Evolutionary conservation across 2,113 vertebrate species (phyloP).

Genomic region (Heptranchias perlo): DNA sequence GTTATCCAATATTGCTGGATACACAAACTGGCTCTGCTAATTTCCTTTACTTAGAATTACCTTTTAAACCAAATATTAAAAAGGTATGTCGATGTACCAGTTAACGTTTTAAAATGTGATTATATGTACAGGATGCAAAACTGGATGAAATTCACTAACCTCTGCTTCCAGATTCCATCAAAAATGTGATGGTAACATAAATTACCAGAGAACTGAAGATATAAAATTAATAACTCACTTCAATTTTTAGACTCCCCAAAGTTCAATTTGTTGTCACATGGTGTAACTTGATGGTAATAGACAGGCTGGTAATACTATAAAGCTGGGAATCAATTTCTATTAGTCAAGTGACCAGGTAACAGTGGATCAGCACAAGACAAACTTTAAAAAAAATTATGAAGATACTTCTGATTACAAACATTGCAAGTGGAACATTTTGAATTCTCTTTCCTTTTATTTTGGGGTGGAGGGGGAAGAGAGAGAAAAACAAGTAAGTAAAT

Average conservation of each 20-base stretch:
- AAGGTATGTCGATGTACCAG: too few species aligned
- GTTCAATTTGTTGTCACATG: not conserved
- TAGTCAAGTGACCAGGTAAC: not conserved
- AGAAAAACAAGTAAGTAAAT: not conserved
- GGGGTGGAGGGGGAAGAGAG: not conserved
- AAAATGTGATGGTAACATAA: not conserved
- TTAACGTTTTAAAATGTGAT: too few species aligned
- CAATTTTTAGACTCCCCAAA: not conserved
- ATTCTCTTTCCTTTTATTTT: not conserved
- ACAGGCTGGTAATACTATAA: too few species aligned
- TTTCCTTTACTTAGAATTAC: too few species aligned
- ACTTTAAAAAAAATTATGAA: not conserved
- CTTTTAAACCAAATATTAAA: too few species aligned
- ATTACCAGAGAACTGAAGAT: too few species aligned
- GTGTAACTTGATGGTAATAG: not conserved
- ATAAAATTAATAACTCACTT: not conserved
- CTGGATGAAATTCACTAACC: too few species aligned
- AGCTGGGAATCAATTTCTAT: not conserved
- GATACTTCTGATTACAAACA: not conserved
- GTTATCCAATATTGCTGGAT: too few species aligned
- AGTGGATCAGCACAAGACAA: not conserved
- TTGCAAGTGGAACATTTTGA: not conserved
- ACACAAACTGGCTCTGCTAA: too few species aligned
- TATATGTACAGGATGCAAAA: too few species aligned
- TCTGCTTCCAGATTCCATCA: not conserved